These are phyloP conservation scores for Asarcornis scutulata DNA, from an alignment of 2,113 vertebrate species.

Conservation along the genomic window DNA sequence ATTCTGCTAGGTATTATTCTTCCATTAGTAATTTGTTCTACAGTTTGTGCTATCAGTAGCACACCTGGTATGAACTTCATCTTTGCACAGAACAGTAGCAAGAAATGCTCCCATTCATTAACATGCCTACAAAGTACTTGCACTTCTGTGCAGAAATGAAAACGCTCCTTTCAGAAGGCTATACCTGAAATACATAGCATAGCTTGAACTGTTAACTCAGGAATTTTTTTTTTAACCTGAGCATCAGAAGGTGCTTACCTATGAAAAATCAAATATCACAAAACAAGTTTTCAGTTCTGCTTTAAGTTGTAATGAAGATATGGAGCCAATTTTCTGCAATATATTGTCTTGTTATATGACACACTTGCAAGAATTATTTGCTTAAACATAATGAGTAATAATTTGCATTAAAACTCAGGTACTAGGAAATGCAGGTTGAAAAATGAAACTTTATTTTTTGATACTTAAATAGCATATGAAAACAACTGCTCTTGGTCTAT, in stretches of 20 bases:
- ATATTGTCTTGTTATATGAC: background rate
- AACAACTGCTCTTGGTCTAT: background rate
- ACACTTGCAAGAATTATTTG: background rate
- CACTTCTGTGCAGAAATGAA: background rate
- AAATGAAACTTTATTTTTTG: background rate
- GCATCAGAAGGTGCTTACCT: background rate
- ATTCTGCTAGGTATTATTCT: background rate
- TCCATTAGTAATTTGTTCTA: background rate
- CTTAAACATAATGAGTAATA: background rate
- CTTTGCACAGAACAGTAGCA: background rate
- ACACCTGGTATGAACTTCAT: background rate
- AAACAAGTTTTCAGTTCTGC: background rate
- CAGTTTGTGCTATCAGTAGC: background rate
- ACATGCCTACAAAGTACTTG: background rate
- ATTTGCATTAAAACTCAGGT: background rate
- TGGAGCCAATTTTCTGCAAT: background rate
- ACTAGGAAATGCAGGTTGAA: background rate
- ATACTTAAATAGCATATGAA: background rate
- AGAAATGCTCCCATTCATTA: background rate
- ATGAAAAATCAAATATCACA: background rate
- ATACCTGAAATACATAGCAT: background rate
- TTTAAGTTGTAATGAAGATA: background rate
- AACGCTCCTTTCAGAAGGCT: background rate
- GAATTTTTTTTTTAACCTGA: background rate
- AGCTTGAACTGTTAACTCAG: background rate